Conservation (phyloP, 2,797 vertebrate genomes). For the Garrulus glandarius region DNA sequence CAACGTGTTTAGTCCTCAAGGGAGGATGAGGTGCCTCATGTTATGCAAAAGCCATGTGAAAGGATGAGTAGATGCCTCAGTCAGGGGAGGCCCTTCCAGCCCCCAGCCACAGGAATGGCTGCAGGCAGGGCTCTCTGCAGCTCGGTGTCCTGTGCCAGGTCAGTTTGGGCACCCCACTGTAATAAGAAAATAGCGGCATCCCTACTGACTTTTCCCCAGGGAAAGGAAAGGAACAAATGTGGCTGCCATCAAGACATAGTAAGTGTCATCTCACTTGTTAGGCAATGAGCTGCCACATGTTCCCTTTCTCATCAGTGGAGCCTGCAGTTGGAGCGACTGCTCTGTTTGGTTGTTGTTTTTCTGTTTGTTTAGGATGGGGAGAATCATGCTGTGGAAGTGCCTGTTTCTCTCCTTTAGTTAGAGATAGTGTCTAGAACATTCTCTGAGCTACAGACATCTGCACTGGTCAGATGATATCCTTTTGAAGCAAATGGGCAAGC, state of each 20-base stretch:
- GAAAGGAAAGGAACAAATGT: background rate
- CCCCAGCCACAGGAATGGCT: background rate
- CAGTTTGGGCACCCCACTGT: accelerated
- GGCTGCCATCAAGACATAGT: background rate
- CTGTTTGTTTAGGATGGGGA: background rate
- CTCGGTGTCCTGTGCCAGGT: accelerated
- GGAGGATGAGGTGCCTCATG: background rate
- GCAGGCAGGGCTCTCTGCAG: background rate
- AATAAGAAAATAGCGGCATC: background rate
- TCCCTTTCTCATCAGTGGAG: background rate
- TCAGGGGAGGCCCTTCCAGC: background rate
- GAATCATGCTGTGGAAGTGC: background rate
- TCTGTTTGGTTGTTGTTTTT: background rate
- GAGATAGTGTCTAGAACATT: background rate
- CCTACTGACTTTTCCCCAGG: background rate
- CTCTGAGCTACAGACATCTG: background rate
- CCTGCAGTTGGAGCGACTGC: accelerated
- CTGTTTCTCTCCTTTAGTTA: background rate
- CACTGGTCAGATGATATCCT: background rate
- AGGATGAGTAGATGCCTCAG: background rate
- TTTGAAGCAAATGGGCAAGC: background rate
- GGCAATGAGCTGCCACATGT: background rate
- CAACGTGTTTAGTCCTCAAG: background rate
- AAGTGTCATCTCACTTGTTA: background rate
- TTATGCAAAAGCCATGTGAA: background rate